phyloP scores from a whole-genome alignment of 2,113 vertebrate species.

The Petrocephalus zakoni region DNA sequence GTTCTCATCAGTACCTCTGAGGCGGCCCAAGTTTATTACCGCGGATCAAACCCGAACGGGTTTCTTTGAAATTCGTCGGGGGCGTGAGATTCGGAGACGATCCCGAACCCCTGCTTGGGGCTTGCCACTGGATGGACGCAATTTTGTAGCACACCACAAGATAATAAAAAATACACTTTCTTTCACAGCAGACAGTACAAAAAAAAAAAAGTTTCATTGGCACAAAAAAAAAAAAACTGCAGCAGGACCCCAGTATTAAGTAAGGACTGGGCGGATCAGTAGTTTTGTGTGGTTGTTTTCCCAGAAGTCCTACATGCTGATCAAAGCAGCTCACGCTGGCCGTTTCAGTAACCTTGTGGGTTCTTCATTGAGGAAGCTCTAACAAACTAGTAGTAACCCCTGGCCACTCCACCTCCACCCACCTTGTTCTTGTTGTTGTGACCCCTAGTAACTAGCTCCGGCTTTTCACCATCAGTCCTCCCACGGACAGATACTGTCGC shows the following conservation, averaged over 20 bases:
- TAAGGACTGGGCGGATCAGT: slow-evolving; percentile 45
- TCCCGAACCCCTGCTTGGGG: slow-evolving; percentile 1
- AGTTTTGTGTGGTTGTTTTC: slow-evolving; percentile 33
- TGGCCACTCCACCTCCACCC: neutral
- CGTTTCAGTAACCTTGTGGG: neutral
- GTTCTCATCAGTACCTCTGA: slow-evolving; percentile 31
- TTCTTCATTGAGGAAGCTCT: slow-evolving; percentile 13
- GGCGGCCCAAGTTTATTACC: neutral
- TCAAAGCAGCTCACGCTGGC: neutral
- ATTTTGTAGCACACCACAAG: slow-evolving; percentile 37
- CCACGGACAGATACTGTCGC: neutral
- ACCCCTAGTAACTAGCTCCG: neutral
- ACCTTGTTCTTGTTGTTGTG: neutral
- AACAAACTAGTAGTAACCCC: neutral
- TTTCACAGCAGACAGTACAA: slow-evolving; percentile 53
- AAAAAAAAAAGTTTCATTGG: slow-evolving; percentile 48
- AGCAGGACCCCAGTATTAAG: slow-evolving; percentile 33
- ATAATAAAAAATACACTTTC: slow-evolving; percentile 56
- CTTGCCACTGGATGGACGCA: slow-evolving; percentile 16
- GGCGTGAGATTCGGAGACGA: slow-evolving; percentile 23
- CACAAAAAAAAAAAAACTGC: slow-evolving; percentile 46
- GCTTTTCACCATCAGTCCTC: neutral
- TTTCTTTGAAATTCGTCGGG: neutral
- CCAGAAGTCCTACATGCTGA: neutral
- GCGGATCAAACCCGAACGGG: neutral